Conservation (phyloP, 2,797 vertebrate species). For the Lithobates pipiens region DNA sequence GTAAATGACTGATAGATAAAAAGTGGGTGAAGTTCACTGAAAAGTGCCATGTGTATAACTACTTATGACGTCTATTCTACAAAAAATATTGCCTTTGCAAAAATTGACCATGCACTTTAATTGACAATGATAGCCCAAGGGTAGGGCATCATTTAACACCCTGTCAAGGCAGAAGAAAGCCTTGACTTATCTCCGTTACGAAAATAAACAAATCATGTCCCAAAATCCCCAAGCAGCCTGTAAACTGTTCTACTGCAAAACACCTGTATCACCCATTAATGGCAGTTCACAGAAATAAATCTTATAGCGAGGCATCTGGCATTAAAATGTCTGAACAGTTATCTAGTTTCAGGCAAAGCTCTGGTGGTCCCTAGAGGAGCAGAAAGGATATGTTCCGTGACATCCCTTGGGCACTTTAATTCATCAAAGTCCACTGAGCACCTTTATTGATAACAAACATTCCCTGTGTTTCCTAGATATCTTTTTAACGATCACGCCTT, state of each 20-base stretch:
- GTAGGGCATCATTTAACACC: background rate
- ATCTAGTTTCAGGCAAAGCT: constrained; percentile 49
- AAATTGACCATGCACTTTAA: background rate
- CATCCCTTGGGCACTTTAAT: constrained; percentile 46
- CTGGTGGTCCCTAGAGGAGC: constrained; percentile 17
- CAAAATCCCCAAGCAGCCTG: constrained; percentile 18
- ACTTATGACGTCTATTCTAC: background rate
- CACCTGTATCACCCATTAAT: background rate
- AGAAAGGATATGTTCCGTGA: constrained; percentile 32
- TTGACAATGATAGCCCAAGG: background rate
- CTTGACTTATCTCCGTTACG: background rate
- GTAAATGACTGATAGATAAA: background rate
- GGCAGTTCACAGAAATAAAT: constrained; percentile 45
- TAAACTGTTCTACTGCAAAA: constrained; percentile 54
- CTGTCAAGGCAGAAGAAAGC: background rate
- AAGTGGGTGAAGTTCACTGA: background rate
- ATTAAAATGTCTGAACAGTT: constrained; percentile 48
- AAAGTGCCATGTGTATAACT: background rate
- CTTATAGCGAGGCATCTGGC: constrained; percentile 28
- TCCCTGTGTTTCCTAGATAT: constrained; percentile 18
- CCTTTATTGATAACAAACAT: constrained; percentile 50
- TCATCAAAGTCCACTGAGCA: constrained; percentile 50
- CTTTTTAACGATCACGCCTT: constrained; percentile 39
- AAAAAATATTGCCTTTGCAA: background rate
- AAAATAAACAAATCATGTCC: constrained; percentile 13